A percentile compares a stretch with the other conserved stretches of the same genome.
Conservation (phyloP, 2,797 vertebrate genomes). For the Chiroxiphia lanceolata region DNA sequence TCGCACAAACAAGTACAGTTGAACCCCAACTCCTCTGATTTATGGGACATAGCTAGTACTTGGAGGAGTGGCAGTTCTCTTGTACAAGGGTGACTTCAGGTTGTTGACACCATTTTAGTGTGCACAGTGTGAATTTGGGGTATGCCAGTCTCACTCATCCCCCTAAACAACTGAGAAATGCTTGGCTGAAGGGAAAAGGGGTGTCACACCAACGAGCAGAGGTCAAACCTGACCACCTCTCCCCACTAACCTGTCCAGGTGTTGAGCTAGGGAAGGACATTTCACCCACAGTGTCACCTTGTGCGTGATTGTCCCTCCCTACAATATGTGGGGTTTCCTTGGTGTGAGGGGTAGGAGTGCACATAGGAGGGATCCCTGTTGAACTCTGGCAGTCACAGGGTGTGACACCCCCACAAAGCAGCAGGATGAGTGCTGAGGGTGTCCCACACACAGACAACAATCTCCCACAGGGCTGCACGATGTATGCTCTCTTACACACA, state of each 20-base stretch:
- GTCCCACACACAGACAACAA: background rate
- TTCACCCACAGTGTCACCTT: background rate
- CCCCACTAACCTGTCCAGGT: no score
- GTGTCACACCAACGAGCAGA: background rate
- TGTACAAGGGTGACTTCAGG: background rate
- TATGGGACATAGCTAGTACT: rapidly evolving
- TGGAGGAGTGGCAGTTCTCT: background rate
- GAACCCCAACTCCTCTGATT: background rate
- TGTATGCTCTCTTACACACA: rapidly evolving
- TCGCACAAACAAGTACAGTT: background rate
- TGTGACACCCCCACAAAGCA: background rate
- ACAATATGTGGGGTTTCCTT: background rate
- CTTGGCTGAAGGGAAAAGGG: background rate
- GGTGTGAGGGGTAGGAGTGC: rapidly evolving
- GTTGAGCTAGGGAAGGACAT: background rate
- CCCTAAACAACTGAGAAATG: background rate
- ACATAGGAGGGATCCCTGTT: background rate
- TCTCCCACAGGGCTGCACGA: rapidly evolving
- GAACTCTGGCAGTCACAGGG: no score
- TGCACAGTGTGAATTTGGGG: background rate
- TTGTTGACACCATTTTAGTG: background rate
- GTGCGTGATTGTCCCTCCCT: background rate
- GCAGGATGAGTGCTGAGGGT: background rate
- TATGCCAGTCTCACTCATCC: background rate
- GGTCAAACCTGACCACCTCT: background rate